These are phyloP conservation scores for Caloenas nicobarica DNA, from an alignment of 2,113 vertebrate species.

Conservation along the genomic window DNA sequence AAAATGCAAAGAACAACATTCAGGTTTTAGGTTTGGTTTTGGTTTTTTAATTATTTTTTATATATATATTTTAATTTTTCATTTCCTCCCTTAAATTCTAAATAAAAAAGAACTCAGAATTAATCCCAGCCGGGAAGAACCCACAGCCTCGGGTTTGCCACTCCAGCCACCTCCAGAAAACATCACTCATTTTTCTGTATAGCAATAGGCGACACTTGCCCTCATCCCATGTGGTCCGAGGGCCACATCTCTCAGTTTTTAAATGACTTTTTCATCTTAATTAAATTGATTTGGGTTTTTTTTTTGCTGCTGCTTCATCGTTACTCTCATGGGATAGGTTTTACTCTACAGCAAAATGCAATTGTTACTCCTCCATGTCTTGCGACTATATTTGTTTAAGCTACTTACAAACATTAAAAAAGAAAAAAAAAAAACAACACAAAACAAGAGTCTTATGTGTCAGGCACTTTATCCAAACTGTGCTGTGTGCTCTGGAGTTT, in stretches of 20 bases:
- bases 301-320: not conserved
- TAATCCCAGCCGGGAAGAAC: not conserved
- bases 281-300: not conserved
- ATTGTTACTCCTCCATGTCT: constrained; percentile 63
- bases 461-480: constrained; percentile 73
- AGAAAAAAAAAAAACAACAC: not conserved
- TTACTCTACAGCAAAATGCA: constrained; percentile 60
- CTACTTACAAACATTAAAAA: constrained; percentile 51
- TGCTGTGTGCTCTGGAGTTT: constrained; percentile 66
- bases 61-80: not conserved
- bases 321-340: constrained; percentile 58
- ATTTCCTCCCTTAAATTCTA: not conserved
- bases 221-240: not conserved
- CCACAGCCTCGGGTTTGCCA: not conserved
- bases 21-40: not conserved
- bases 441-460: constrained; percentile 61
- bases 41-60: not conserved
- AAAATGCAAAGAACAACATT: not conserved
- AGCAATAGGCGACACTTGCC: constrained; percentile 3
- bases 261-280: constrained; percentile 1
- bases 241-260: not conserved
- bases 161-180: not conserved
- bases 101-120: not conserved
- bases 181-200: not conserved
- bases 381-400: constrained; percentile 63